Evolutionary conservation across 2,113 vertebrate species (phyloP).

Genomic region (Hepsetus odoe): DNA sequence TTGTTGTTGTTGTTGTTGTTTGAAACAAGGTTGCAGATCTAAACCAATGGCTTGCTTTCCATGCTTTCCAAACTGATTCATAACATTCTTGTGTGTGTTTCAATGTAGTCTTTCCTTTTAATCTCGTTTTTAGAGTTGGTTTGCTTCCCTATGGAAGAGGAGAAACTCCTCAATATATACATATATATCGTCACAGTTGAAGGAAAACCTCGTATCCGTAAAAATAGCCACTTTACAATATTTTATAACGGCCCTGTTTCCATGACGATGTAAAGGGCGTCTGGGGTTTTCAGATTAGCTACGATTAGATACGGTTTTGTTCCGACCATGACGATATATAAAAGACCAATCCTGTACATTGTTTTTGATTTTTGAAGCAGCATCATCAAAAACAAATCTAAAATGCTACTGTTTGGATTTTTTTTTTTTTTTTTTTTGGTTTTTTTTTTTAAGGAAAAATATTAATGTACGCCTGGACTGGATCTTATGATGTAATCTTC

Average conservation of each 20-base stretch:
- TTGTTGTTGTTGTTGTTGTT: neutral
- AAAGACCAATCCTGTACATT: conserved; percentile 38
- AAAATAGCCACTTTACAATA: no score
- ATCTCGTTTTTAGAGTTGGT: conserved; percentile 7
- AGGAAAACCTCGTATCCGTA: no score
- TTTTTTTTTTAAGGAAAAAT: conserved; percentile 22
- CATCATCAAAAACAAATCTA: conserved; percentile 58
- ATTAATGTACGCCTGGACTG: conserved; percentile 56
- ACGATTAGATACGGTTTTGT: no score
- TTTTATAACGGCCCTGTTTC: no score
- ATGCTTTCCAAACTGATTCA: neutral
- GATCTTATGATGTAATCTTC: conserved; percentile 47
- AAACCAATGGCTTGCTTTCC: neutral
- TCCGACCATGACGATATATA: no score
- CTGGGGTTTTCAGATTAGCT: no score
- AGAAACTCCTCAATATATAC: conserved; percentile 31
- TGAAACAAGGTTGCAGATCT: conserved; percentile 14
- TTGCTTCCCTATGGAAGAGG: conserved; percentile 22
- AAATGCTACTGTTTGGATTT: conserved; percentile 42
- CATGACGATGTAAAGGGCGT: no score
- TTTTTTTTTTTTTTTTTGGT: no score
- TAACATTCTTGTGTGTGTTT: neutral
- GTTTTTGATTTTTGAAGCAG: conserved; percentile 60
- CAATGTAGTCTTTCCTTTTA: conserved; percentile 27
- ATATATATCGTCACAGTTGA: no score